Evolutionary conservation across 2,797 vertebrate genomes (phyloP), one percentile per base, ranked within the genome.

Genomic region (Enteromius unitaeniatus): DNA sequence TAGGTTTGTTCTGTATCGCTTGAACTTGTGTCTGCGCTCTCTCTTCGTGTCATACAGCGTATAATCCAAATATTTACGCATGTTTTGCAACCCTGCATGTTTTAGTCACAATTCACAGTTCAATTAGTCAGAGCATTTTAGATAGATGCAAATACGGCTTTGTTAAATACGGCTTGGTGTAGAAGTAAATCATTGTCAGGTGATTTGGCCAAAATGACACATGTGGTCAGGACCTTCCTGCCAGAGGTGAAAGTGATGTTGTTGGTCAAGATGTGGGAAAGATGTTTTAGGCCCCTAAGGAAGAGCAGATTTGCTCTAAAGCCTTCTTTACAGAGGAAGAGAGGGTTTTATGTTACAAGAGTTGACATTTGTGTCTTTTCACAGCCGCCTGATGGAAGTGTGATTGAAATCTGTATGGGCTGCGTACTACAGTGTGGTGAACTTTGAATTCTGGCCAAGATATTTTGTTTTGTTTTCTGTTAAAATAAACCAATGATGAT

Each of bases 51-150:
- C 21, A 31, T 6, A 23, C 23, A 5, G 34, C n/a, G 28, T 79
- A 11, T 21, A 14, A 64, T 67, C 60, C 26, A 34, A 28, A 75
- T 67, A 53, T 67, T 42, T 19, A 26, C 15, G 6, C 73, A 45
- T 64, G 2, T 45, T 64, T 64, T 64, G 17, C 15, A 55, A 26
- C 15, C 9, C 11, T 73, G 31, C 21, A 82, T 74, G 28, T 64
- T 82, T 45, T 49, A 26, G 45, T 26, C 28, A 74, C 26, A 75
- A 53, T 47, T 62, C 42, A 34, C 58, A 49, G 11, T 79, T 28
- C 14, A 64, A 47, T 64, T 64, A 62, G 26, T 49, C 58, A 76
- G 31, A 75, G 45, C 28, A 9, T n/a, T 82, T 73, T 21, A 15
- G 4, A 21, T 40, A 7, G 40, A 2, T 64, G 3, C 15, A 81